phyloP scores from a whole-genome alignment of 1,140 invertebrate species.

The Drosophila sturtevanti region DNA sequence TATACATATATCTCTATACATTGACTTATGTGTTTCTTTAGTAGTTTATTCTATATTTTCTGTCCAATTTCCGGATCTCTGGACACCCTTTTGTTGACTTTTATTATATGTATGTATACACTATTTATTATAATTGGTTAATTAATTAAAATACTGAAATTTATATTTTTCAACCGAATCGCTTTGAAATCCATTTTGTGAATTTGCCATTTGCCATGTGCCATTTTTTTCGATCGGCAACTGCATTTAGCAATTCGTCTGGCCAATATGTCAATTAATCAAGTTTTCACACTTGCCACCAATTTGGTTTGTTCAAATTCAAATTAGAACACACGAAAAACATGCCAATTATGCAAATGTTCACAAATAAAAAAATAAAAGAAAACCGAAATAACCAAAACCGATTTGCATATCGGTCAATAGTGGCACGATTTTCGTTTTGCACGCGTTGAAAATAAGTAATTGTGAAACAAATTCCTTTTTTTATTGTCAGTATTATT shows the following conservation, averaged over 20 bases:
- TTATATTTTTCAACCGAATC: no score
- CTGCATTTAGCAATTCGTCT: background rate
- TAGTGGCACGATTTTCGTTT: slow-evolving; percentile 67
- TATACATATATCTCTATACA: no score
- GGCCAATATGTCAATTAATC: slow-evolving; percentile 34
- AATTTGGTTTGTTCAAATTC: slow-evolving; percentile 46
- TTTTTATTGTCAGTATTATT: slow-evolving; percentile 21
- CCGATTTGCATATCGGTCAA: slow-evolving; percentile 76
- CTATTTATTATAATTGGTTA: no score
- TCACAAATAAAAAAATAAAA: slow-evolving; percentile 39
- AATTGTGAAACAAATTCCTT: slow-evolving; percentile 48
- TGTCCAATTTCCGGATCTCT: no score
- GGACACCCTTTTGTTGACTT: no score
- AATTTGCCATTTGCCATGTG: background rate
- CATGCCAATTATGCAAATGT: slow-evolving; percentile 72
- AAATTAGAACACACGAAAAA: slow-evolving; percentile 67
- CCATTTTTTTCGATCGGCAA: no score
- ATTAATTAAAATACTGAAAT: no score
- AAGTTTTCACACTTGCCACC: slow-evolving; percentile 49
- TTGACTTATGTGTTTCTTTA: no score
- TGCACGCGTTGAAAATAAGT: slow-evolving; percentile 64
- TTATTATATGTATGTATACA: no score
- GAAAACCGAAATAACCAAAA: slow-evolving; percentile 39
- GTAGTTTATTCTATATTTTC: no score
- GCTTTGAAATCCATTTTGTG: background rate